Evolutionary conservation across 2,113 vertebrate genomes (phyloP).

Genomic region (Gila orcuttii): DNA sequence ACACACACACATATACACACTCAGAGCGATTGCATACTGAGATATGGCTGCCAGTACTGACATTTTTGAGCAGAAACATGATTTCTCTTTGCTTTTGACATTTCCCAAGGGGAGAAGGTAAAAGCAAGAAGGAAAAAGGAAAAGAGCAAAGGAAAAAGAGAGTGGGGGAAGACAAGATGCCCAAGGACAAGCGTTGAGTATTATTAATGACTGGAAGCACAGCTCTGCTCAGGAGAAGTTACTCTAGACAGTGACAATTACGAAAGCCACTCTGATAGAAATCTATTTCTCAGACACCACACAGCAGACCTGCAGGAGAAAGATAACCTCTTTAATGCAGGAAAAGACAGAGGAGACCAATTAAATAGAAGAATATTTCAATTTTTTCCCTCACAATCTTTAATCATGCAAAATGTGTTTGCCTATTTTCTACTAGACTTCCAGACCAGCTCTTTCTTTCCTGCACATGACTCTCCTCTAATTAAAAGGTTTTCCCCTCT

Average conservation of each 20-base stretch:
- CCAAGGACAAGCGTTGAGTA: constrained; percentile 25
- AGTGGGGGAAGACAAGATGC: constrained; percentile 10
- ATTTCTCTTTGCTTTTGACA: constrained; percentile 40
- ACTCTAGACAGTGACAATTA: constrained; percentile 37
- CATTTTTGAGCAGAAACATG: constrained; percentile 35
- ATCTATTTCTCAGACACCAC: constrained; percentile 2
- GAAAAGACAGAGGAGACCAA: constrained; percentile 1
- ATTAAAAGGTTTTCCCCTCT: constrained; percentile 11
- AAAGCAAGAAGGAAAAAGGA: constrained; percentile 9
- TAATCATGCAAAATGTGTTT: neutral
- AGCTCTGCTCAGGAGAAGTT: constrained; percentile 24
- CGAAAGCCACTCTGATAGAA: constrained; percentile 20
- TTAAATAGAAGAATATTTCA: neutral
- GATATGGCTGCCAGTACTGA: constrained; percentile 29
- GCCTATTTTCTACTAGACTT: constrained; percentile 10
- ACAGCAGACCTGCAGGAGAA: neutral
- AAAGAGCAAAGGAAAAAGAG: constrained; percentile 14
- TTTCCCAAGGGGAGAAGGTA: neutral
- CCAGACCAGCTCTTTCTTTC: constrained; percentile 1
- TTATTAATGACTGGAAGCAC: constrained; percentile 35
- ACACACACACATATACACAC: constrained; percentile 5
- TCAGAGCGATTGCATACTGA: constrained; percentile 8
- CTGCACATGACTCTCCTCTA: neutral
- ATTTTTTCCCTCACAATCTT: neutral
- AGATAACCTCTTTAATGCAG: neutral